Evolutionary conservation across 2,797 vertebrate species (phyloP), one percentile per base, ranked within the genome.

Genomic region (Lepidocolaptes lacrymiger): DNA sequence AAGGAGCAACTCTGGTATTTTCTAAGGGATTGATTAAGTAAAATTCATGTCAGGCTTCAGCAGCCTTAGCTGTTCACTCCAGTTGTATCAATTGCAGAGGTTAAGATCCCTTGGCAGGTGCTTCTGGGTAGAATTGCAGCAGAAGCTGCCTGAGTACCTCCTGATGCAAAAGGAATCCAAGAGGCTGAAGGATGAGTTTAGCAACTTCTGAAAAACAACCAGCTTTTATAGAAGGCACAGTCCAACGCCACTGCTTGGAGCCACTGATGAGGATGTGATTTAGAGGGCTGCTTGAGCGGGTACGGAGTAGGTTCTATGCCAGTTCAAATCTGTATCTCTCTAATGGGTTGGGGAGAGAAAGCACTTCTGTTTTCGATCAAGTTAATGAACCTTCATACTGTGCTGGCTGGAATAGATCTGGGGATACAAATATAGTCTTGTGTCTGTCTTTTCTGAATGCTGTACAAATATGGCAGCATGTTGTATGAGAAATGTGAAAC

Each of bases 321-420:
- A 56, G 43, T 23, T 90, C 9, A 6, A 86, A 79, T 94, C 76
- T 78, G 37, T 63, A 43, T 92, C 46, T 75, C 39, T 79, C 62
- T 86, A 78, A 75, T 34, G 41, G 43, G 26, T 13, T 72, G 55
- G 41, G 39, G 51, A 88, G 63, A 86, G 93, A 88, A 94, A 48
- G 48, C 28, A 56, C 17, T 91, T 88, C 56, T 88, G 66, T 66
- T 89, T 96, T 92, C 0, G 0, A 66, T 92, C 87, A 91, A 84
- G 54, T 59, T 89, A 93, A 89, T 93, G 79, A 94, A 81, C 82
- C 64, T 54, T 80, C 30, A 6, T 52, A 36, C 26, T 56, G 8
- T 21, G 16, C n/a, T 76, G 59, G 44, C 59, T 93, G 80, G 54
- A 88, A 71, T 62, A 88, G 69, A 63, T 2, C 11, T 46, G 36